Base-by-base conservation (phyloP, 2,888 invertebrate genomes). In the Phasia obesa region DNA sequence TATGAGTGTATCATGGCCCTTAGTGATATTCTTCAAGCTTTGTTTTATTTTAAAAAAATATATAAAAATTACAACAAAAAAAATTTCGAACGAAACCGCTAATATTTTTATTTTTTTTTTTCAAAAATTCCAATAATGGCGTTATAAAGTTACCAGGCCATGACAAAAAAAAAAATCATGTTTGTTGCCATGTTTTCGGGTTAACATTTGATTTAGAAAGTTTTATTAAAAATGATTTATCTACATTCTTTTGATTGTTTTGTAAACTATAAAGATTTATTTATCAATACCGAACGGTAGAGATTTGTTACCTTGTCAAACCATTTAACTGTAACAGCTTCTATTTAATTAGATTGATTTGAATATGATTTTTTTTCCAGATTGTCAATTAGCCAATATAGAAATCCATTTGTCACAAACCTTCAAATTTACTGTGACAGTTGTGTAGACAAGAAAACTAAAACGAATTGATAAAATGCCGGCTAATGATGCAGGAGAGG, bases 361-460 rank as follows among this genome's bases (percentile, higher is more conserved):
- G 27, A 53, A 42, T 27, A 21, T n/a, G 15, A 42, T n/a, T 2
- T n/a, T 42, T 15, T n/a, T 1, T n/a, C 15, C 38, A n/a, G 2
- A 42, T 42, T n/a, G 38, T 42, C 38, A 42, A 42, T 13, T 42
- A 42, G 38, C 21, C 27, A 49, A 25, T 6, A 49, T 25, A 4
- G 21, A 19, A 60, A 60, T 49, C 69, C 60, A 77, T 62, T 77
- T 77, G 69, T 69, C 62, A 77, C 44, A 77, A 53, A 47, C 60
- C 35, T 77, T 77, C 69, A 35, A 44, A 77, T 44, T 53, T 35
- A 42, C 5, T 23, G 31, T 53, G 60, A 76, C 59, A 38, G 51
- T 27, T 67, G 62, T 23, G 49, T 17, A 23, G 23, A 31, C 9
- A 42, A 44, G 9, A 57, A n/a, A 13, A 47, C 1, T 13, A n/a